Percentiles rank a stretch among this genome's conserved stretches.
Evolutionary conservation across 64 coral and sea anemone genomes (phyloP).

Genomic region (Acropora yongei): DNA sequence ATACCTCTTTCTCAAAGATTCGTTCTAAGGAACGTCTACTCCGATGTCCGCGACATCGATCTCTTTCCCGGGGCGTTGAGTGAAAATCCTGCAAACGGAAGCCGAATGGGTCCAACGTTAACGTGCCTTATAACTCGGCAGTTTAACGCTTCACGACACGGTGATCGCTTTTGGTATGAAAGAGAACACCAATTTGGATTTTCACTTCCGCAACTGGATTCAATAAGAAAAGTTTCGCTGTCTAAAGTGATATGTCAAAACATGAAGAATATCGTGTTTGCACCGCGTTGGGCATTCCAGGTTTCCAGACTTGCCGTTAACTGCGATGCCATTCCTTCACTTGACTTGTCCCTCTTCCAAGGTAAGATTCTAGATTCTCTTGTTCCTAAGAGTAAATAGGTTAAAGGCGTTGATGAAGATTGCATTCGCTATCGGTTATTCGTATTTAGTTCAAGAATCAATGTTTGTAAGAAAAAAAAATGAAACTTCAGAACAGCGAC

Average conservation of each 20-base stretch:
- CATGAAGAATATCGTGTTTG: neutral
- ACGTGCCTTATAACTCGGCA: constrained; percentile 38
- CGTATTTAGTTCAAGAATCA: no score
- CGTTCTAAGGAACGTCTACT: constrained; percentile 2
- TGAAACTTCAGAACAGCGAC: no score
- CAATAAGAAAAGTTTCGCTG: neutral
- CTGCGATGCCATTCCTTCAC: neutral
- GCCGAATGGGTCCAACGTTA: constrained; percentile 37
- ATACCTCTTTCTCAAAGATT: neutral
- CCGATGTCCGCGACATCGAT: constrained; percentile 32
- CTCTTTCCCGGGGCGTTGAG: constrained; percentile 44
- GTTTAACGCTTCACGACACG: constrained; percentile 21
- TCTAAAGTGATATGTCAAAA: neutral
- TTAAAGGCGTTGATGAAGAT: no score
- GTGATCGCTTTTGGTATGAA: constrained; percentile 59
- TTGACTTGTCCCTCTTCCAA: neutral
- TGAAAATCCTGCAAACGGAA: neutral
- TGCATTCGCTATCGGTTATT: no score
- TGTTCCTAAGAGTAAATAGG: no score
- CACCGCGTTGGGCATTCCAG: neutral
- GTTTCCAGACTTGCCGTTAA: neutral
- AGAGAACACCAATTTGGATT: neutral
- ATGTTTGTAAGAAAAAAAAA: no score
- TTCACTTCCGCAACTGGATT: neutral
- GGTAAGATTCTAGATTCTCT: neutral